phyloP scores from a whole-genome alignment of 1,140 invertebrate genomes.

The Glomeris maerens region DNA sequence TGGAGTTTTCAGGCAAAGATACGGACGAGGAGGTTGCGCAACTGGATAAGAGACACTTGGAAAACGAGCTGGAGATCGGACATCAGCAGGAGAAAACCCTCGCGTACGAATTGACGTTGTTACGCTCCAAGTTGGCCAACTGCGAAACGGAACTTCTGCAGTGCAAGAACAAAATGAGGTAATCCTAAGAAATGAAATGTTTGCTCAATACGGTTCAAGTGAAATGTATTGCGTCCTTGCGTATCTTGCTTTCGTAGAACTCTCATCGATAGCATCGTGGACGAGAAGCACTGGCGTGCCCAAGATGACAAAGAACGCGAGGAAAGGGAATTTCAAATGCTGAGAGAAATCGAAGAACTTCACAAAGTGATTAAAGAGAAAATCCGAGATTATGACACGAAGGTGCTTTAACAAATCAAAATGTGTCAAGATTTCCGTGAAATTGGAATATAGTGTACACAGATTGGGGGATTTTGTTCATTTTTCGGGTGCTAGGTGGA shows the following conservation, averaged over 20 bases:
- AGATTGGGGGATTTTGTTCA: conserved; percentile 11
- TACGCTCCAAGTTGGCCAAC: conserved; percentile 67
- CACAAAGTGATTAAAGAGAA: conserved; percentile 68
- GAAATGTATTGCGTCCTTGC: no score
- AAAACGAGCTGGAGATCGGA: conserved; percentile 76
- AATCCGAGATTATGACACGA: conserved; percentile 59
- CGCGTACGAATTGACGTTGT: conserved; percentile 64
- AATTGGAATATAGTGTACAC: conserved; percentile 12
- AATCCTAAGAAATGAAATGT: conserved; percentile 26
- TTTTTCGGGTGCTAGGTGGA: conserved; percentile 6
- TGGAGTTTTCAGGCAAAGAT: conserved; percentile 48
- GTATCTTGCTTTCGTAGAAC: not conserved
- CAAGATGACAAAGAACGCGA: conserved; percentile 34
- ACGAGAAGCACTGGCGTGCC: conserved; percentile 21
- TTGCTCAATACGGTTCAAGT: no score
- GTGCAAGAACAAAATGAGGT: conserved; percentile 74
- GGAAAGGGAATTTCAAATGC: conserved; percentile 55
- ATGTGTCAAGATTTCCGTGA: conserved; percentile 12
- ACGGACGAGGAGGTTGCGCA: conserved; percentile 58
- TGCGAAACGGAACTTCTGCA: conserved; percentile 74
- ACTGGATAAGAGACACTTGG: conserved; percentile 49
- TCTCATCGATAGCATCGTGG: conserved; percentile 22
- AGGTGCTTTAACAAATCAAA: no score
- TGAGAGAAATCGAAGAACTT: conserved; percentile 61
- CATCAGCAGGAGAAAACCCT: conserved; percentile 71